phyloP scores from a whole-genome alignment of 2,888 invertebrate species.

The Harpalus rufipes region DNA sequence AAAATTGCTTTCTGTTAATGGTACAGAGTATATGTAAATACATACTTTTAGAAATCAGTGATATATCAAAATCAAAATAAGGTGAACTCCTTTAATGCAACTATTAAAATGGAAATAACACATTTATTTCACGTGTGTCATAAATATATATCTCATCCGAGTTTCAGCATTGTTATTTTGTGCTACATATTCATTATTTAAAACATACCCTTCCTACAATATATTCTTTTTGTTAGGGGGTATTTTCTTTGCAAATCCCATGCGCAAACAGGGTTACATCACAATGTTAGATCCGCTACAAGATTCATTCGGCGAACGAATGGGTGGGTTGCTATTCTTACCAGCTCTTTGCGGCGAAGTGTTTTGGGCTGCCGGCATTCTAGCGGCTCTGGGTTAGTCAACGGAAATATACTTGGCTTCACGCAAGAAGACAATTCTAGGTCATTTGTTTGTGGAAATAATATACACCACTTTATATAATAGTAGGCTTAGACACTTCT shows the following conservation, averaged over 20 bases:
- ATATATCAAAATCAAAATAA: no score
- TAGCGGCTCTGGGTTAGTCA: constrained; percentile 91
- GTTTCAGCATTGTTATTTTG: not conserved
- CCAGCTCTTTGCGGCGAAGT: constrained; percentile 98
- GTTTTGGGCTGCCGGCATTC: constrained; percentile 99
- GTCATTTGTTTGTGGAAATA: no score
- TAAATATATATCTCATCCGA: not conserved
- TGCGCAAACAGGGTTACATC: constrained; percentile 98
- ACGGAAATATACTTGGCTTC: not conserved
- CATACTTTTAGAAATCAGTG: no score
- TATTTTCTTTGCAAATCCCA: constrained; percentile 98
- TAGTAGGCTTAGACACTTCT: no score
- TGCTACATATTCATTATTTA: not conserved
- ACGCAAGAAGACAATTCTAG: no score
- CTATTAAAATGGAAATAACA: no score
- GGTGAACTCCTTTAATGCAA: no score
- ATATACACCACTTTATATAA: no score
- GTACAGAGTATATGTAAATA: no score
- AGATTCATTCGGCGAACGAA: constrained; percentile 96
- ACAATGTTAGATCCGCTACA: constrained; percentile 99
- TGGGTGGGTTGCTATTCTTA: constrained; percentile 97
- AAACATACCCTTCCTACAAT: not conserved
- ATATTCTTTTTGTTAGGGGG: constrained; percentile 83
- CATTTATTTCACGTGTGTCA: no score
- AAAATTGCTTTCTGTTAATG: no score